Evolutionary conservation across 2,113 vertebrate genomes (phyloP).

Genomic region (Gymnobelideus leadbeateri): DNA sequence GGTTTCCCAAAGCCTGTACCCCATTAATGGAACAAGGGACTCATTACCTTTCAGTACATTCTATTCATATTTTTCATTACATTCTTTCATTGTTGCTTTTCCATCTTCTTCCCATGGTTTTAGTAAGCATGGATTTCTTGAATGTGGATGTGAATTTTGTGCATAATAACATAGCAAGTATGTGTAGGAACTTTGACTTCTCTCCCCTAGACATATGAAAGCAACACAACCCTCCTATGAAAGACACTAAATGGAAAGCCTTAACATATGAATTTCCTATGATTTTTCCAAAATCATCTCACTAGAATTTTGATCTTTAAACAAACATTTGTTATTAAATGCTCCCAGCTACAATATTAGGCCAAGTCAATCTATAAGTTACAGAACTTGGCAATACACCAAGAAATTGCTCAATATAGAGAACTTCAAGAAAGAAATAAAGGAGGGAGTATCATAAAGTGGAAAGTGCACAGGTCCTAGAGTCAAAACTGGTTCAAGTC

Average conservation of each 20-base stretch:
- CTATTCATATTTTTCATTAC: no score
- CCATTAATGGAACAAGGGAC: neutral
- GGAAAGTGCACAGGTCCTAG: conserved; percentile 1
- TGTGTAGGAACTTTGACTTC: neutral
- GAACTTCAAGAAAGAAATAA: neutral
- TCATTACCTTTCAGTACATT: neutral
- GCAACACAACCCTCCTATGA: neutral
- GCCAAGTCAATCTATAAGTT: neutral
- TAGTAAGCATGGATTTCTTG: neutral
- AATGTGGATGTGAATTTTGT: conserved; percentile 9
- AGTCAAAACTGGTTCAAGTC: neutral
- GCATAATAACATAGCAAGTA: neutral
- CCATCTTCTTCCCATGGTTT: neutral
- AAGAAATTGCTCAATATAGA: neutral
- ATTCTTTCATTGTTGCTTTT: neutral
- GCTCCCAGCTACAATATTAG: neutral
- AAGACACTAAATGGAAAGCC: neutral
- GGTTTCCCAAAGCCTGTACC: no score
- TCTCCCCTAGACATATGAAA: neutral
- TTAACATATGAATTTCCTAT: conserved; percentile 1
- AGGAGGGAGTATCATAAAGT: neutral
- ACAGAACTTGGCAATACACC: neutral
- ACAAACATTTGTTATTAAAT: conserved; percentile 41
- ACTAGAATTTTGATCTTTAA: conserved; percentile 24
- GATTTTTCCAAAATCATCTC: conserved; percentile 37